A percentile compares a stretch with the other conserved stretches of the same genome.
phyloP scores from a whole-genome alignment of 2,888 invertebrate genomes.

The Strigamia transsilvanica region DNA sequence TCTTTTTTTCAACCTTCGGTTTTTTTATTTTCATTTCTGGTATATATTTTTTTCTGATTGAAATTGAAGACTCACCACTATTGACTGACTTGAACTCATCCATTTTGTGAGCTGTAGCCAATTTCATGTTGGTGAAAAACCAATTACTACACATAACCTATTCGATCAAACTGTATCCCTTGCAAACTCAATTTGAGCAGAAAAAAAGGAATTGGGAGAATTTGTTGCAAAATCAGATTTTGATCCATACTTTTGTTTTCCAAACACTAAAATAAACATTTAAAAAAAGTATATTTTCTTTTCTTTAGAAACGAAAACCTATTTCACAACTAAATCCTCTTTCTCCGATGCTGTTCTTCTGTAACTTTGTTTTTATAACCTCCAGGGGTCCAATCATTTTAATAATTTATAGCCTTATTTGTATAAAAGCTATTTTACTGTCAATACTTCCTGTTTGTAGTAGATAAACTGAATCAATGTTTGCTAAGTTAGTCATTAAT shows the following conservation, averaged over 20 bases:
- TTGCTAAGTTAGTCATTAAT: not conserved
- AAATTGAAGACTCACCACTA: conserved; percentile 20
- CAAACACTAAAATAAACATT: no score
- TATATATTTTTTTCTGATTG: conserved; percentile 3
- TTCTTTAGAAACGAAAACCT: no score
- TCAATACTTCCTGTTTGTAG: not conserved
- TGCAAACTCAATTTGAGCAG: not conserved
- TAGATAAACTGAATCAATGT: conserved; percentile 8
- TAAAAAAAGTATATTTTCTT: no score
- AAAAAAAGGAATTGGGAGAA: not conserved
- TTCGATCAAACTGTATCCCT: conserved; percentile 12
- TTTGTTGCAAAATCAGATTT: not conserved
- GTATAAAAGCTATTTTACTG: not conserved
- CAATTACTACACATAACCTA: conserved; percentile 19
- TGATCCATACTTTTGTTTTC: not conserved
- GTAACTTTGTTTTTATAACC: no score
- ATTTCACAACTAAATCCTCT: no score
- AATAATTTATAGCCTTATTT: not conserved
- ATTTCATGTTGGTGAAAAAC: conserved; percentile 43
- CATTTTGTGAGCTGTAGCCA: conserved; percentile 14
- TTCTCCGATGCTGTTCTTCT: no score
- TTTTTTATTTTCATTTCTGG: not conserved
- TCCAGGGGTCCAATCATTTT: no score
- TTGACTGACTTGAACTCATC: conserved; percentile 34
- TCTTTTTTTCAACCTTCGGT: not conserved